Conservation (phyloP, 2,888 invertebrate genomes). For the Trachelus tabidus region DNA sequence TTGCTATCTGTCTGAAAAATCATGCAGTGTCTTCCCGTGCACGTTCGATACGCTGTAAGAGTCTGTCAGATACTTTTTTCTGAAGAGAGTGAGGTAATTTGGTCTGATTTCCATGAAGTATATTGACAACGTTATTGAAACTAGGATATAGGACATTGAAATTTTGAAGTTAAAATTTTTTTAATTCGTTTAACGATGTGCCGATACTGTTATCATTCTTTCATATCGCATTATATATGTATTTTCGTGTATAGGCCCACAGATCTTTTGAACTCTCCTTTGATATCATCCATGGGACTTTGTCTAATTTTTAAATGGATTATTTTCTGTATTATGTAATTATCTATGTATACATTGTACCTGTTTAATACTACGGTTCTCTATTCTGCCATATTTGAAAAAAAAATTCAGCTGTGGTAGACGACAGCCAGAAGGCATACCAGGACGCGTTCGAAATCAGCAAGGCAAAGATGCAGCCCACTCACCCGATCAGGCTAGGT, state of each 20-base stretch:
- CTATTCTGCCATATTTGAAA: not conserved
- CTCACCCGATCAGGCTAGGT: conserved; percentile 98
- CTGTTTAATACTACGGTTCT: not conserved
- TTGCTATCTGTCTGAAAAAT: not conserved
- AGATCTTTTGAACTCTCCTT: not conserved
- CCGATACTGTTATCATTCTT: not conserved
- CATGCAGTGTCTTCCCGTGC: not conserved
- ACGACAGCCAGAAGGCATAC: conserved; percentile 96
- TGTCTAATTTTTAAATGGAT: not conserved
- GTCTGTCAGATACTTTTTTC: not conserved
- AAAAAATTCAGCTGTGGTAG: conserved; percentile 82
- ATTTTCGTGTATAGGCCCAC: not conserved
- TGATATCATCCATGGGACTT: not conserved
- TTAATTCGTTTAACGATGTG: not conserved
- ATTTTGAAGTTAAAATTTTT: too few relatives aligned
- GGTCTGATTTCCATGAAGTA: too few relatives aligned
- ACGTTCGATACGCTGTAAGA: not conserved
- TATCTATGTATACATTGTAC: not conserved
- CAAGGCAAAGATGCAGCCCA: conserved; percentile 97
- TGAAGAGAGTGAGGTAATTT: too few relatives aligned
- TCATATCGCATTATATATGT: not conserved
- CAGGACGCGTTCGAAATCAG: conserved; percentile 97
- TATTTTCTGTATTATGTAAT: not conserved
- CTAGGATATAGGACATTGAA: not conserved
- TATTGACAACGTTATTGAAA: too few relatives aligned